These are phyloP conservation scores for Nephrotoma guestfalica DNA, from an alignment of 2,888 invertebrate genomes.

Conservation along the genomic window DNA sequence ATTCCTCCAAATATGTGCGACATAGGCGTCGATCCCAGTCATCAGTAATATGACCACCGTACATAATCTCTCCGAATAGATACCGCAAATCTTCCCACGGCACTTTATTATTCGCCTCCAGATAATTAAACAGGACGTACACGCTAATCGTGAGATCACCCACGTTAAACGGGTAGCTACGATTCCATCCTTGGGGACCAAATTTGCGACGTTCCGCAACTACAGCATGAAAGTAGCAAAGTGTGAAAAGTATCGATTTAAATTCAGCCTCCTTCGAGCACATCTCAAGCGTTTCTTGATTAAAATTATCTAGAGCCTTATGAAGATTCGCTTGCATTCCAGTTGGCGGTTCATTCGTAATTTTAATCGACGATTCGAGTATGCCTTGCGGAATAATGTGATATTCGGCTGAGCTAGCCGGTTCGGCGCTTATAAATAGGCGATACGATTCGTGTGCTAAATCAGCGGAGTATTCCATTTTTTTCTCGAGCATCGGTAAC, in stretches of 20 bases:
- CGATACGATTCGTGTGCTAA: conserved; percentile 49
- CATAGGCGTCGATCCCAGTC: conserved; percentile 90
- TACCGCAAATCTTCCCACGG: conserved; percentile 93
- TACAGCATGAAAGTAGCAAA: conserved; percentile 92
- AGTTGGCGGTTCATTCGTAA: conserved; percentile 90
- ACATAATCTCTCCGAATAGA: conserved; percentile 94
- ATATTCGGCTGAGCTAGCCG: conserved; percentile 49
- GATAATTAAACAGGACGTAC: conserved; percentile 77
- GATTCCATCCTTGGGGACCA: conserved; percentile 32
- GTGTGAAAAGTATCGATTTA: conserved; percentile 72
- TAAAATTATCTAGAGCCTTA: conserved; percentile 84
- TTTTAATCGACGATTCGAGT: conserved; percentile 84
- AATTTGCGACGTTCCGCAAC: conserved; percentile 86
- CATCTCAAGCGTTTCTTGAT: conserved; percentile 83
- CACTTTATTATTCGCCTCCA: conserved; percentile 74
- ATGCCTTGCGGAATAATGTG: conserved; percentile 69
- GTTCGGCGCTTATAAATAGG: conserved; percentile 79
- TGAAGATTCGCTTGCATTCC: conserved; percentile 91
- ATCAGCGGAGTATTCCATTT: conserved; percentile 67
- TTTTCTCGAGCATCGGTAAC: conserved; percentile 76
- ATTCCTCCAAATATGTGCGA: conserved; percentile 70
- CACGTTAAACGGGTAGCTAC: conserved; percentile 61
- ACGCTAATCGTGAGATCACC: conserved; percentile 87
- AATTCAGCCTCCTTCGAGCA: conserved; percentile 88
- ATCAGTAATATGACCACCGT: conserved; percentile 93